Evolutionary conservation across 2,113 vertebrate genomes (phyloP), one percentile per base, ranked within the genome.

Genomic region (Coracopsis vasa): DNA sequence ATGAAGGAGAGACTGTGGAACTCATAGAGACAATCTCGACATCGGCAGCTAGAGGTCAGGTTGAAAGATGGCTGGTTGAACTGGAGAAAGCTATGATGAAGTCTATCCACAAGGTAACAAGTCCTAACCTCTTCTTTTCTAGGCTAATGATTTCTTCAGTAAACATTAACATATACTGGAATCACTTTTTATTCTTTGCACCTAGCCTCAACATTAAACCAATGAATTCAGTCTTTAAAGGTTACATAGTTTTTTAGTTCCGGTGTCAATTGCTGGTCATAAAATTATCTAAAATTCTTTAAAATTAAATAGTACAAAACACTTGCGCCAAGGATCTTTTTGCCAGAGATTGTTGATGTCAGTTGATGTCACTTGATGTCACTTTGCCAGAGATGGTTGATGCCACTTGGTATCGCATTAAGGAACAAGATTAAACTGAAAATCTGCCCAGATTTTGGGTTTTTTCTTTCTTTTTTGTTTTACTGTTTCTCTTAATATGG

Each of bases 21-120:
- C 98, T 99, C 31, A 82, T 94, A 60, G 97, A 98, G 20, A 97
- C 95, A 69, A 99, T 99, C 95, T 99, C 98, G 17, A 99, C 99
- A 41, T 98, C 98, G 56, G 98, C 98, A 97, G 98, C 99, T 88
- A 98, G 98, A 90, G 99, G 99, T 41, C 99, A 99, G 91, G 99
- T 99, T 96, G 99, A 99, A 91, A 99, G 99, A 94, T 99, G 99
- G 99, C 92, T 99, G 29, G 90, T 98, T 77, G 98, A 99, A 92
- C 95, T 99, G 19, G 99, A 99, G 94, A 94, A 88, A 35, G 96
- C 97, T 80, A 99, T 99, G 99, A 82, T 97, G 20, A 97, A 94
- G 16, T 99, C 99, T 62, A 93, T 99, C 72, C 98, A 98, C 67
- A 98, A 99, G 99, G 99, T 99, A 97, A 75, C 7, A 29, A 27